Base-by-base conservation (phyloP, 2,888 invertebrate genomes). In the Toxonevra muliebris region DNA sequence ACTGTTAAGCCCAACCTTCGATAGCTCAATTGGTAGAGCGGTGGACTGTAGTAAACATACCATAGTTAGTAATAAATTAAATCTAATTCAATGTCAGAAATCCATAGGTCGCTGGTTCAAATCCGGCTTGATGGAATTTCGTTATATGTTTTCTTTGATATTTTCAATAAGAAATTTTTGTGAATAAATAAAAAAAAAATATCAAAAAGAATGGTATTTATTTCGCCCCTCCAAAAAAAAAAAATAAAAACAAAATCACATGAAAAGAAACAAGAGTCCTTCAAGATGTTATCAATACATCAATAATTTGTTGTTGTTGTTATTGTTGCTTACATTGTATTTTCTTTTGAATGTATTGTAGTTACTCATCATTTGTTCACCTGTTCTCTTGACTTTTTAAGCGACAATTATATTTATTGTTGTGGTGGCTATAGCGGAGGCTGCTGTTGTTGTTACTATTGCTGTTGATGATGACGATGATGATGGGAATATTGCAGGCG, bases 61-160 rank as follows among this genome's bases (percentile, higher is more conserved):
- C 41, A 17, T 55, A 30, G 15, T 41, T 2, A 7, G 30, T 5
- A 30, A 5, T 48, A 5, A 2, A 4, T n/a, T 48, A 13, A 11
- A 2, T 13, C 11, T 5, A 48, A 15, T 15, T 4, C 48, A 10
- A 15, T 48, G 30, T 48, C n/a, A 71, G 72, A 69, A 48, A 80
- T 80, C 80, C 79, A 80, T 80, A 80, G 80, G 80, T 80, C 80
- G 80, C 80, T 80, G 80, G 80, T 80, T 80, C 80, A 79, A 80
- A 80, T 80, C 79, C 79, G 80, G 80, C 80, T 80, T 80, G 80
- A 79, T 80, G 80, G 80, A 80, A n/a, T 13, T 41, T 8, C 12
- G 15, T 64, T 54, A 5, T 65, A 54, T 61, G 13, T 61, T 42
- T 52, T 13, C 30, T 42, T 2, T 30, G 7, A n/a, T n/a, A n/a